Percentiles rank a stretch among this genome's conserved stretches.
Conservation (phyloP, 1,140 invertebrate genomes). For the Micrasema longulum region DNA sequence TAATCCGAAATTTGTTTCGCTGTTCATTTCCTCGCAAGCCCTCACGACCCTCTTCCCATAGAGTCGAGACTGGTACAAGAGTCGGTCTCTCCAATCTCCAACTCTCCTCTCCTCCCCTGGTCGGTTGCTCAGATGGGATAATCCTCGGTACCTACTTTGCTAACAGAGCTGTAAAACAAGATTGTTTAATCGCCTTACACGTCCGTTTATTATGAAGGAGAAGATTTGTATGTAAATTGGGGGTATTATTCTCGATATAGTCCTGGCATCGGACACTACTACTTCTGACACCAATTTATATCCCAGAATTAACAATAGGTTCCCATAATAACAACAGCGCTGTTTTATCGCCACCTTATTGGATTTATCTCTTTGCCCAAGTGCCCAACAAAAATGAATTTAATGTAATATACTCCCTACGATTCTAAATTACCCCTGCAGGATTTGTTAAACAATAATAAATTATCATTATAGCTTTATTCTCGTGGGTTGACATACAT, state of each 20-base stretch:
- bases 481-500: too few relatives aligned
- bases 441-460: too few relatives aligned
- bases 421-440: too few relatives aligned
- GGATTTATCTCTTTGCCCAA: too few relatives aligned
- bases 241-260: conserved; percentile 39
- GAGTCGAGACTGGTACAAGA: neutral
- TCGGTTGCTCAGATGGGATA: conserved; percentile 20
- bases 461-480: too few relatives aligned
- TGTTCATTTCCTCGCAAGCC: too few relatives aligned
- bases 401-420: too few relatives aligned
- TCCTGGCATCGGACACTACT: conserved; percentile 16
- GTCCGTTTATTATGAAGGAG: conserved; percentile 42
- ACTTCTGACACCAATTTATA: neutral
- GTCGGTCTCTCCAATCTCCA: neutral
- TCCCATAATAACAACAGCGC: too few relatives aligned
- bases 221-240: conserved; percentile 46
- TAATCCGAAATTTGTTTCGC: too few relatives aligned
- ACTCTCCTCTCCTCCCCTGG: neutral
- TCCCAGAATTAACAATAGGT: neutral
- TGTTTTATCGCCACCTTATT: too few relatives aligned
- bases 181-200: conserved; percentile 47
- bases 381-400: too few relatives aligned
- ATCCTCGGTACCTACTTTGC: conserved; percentile 43
- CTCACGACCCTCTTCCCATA: too few relatives aligned
- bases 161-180: conserved; percentile 45